Evolutionary conservation across 1,140 invertebrate genomes (phyloP).

Genomic region (Drosophila miranda): DNA sequence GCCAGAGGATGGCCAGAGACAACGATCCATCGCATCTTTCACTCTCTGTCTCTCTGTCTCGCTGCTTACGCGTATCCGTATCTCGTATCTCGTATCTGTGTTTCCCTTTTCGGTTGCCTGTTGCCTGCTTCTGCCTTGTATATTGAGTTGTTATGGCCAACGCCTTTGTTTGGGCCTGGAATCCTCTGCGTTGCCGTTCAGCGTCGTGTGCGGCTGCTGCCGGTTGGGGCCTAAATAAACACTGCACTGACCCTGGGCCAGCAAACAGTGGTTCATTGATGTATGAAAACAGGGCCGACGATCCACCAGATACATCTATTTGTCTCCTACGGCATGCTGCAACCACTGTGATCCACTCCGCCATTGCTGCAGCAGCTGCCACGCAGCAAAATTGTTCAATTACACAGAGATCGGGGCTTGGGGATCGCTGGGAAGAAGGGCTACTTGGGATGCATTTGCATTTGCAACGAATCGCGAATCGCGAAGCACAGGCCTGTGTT

Average conservation of each 20-base stretch:
- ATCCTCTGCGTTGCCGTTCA: slow-evolving; percentile 32
- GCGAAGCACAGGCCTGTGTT: slow-evolving; percentile 25
- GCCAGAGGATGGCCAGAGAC: slow-evolving; percentile 8
- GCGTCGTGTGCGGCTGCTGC: slow-evolving; percentile 70
- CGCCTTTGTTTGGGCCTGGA: slow-evolving; percentile 73
- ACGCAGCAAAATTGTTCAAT: slow-evolving; percentile 76
- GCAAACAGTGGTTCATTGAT: slow-evolving; percentile 32
- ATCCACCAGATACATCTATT: background rate
- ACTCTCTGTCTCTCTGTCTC: slow-evolving; percentile 4
- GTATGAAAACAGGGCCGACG: background rate
- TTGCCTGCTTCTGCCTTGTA: slow-evolving; percentile 38
- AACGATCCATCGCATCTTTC: slow-evolving; percentile 17
- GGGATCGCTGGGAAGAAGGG: slow-evolving; percentile 19
- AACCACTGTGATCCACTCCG: slow-evolving; percentile 32
- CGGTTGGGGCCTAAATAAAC: slow-evolving; percentile 76
- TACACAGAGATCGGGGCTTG: slow-evolving; percentile 53
- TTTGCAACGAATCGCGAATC: slow-evolving; percentile 74
- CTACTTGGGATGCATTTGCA: slow-evolving; percentile 58
- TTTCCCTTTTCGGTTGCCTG: too few species aligned
- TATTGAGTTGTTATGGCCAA: slow-evolving; percentile 79
- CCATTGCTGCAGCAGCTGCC: slow-evolving; percentile 52
- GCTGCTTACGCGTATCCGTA: slow-evolving; percentile 3
- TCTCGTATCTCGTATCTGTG: background rate
- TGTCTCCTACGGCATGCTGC: too few species aligned
- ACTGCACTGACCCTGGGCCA: slow-evolving; percentile 45